Evolutionary conservation across 2,888 invertebrate genomes (phyloP).

Genomic region (Ecliptopera silaceata): DNA sequence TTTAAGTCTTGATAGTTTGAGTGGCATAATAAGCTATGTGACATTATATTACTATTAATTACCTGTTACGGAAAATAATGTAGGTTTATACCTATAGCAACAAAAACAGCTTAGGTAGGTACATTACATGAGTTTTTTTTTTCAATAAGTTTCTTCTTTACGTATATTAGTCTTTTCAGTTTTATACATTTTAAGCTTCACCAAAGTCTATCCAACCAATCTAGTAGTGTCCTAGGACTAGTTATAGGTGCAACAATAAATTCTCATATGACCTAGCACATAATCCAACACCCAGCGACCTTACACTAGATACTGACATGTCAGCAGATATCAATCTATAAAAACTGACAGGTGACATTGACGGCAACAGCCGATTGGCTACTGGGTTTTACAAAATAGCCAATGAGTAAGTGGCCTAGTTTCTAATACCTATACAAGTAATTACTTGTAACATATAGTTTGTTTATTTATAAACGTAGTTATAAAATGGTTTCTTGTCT

Average conservation of each 20-base stretch:
- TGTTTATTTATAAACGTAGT: neutral
- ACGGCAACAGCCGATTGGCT: conserved; percentile 22
- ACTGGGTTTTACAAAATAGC: conserved; percentile 17
- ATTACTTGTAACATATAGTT: conserved; percentile 9
- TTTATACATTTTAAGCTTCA: no score
- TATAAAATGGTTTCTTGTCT: neutral
- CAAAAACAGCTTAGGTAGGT: no score
- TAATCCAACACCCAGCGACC: conserved; percentile 14
- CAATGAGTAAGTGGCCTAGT: conserved; percentile 26
- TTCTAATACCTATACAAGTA: conserved; percentile 8
- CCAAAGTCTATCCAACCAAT: no score
- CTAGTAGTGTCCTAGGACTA: neutral
- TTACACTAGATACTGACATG: conserved; percentile 27
- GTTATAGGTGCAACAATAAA: neutral
- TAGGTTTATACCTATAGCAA: no score
- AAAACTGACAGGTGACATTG: conserved; percentile 28
- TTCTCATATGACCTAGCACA: conserved; percentile 6
- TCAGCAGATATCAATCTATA: conserved; percentile 20
- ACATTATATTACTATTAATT: no score
- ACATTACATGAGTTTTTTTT: no score
- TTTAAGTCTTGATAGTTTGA: no score
- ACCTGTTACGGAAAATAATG: no score
- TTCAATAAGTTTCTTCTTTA: no score
- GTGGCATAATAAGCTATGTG: no score
- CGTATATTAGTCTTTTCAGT: no score